phyloP scores from a whole-genome alignment of 2,888 invertebrate species.

The Machimus atricapillus region DNA sequence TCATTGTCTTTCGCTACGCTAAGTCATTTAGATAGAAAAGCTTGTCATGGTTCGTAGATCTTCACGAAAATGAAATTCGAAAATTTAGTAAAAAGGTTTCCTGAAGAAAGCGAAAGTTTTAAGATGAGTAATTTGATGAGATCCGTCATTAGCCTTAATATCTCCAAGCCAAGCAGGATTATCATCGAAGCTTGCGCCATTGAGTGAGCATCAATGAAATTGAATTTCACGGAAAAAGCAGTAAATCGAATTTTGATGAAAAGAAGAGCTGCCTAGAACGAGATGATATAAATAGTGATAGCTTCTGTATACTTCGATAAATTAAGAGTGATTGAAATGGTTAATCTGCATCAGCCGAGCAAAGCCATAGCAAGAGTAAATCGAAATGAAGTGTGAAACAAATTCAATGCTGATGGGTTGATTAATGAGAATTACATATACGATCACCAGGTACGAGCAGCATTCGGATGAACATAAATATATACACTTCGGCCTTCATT shows the following conservation, averaged over 20 bases:
- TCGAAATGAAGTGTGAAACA: conserved; percentile 9
- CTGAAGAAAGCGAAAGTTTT: not conserved
- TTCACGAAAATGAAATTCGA: not conserved
- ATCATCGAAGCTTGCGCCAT: not conserved
- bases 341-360: not conserved
- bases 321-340: not conserved
- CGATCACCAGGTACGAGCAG: not conserved
- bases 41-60: not conserved
- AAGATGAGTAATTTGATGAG: not conserved
- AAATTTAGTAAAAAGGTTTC: not conserved
- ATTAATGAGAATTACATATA: not conserved
- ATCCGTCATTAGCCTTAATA: conserved; percentile 12
- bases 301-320: not conserved
- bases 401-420: conserved; percentile 12
- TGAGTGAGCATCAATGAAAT: not conserved
- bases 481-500: not conserved
- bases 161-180: not conserved
- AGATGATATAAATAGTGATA: not conserved
- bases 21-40: not conserved
- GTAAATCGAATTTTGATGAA: conserved; percentile 18
- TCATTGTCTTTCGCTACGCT: not conserved
- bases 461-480: not conserved
- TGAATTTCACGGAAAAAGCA: not conserved
- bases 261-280: not conserved
- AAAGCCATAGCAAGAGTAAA: not conserved